Base-by-base conservation (phyloP, 2,888 invertebrate genomes). In the Harpagoxenus sublaevis region DNA sequence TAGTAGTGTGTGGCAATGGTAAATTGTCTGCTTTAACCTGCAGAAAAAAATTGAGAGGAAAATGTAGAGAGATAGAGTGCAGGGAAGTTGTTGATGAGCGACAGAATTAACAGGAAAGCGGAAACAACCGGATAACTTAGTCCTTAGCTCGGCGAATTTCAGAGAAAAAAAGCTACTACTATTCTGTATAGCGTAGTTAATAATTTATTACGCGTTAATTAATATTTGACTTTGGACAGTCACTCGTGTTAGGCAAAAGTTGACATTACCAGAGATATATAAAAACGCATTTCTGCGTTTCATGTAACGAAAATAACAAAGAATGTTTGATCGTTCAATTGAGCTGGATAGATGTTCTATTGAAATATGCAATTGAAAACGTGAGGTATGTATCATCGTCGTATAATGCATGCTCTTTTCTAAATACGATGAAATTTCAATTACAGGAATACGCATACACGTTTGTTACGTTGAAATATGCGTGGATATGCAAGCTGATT, bases 181-280 rank as follows among this genome's bases (percentile, higher is more conserved):
- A 31, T 45, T 42, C 45, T 31, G 28, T 28, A 10, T 5, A 42
- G 28, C 31, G 12, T 6, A 10, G 28, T 42, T 53, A 70, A 51
- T 53, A 63, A 63, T 65, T 77, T 77, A 74, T 74, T 60, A 23
- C 35, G 15, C 10, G 23, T 77, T 77, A 53, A 77, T 77, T 65
- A 77, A 66, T 28, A 39, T 62, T 48, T 62, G 28, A 6, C 23
- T 66, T 39, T 10, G 6, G 12, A 39, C 10, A 39, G 39, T 53
- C 5, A 53, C 3, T 39, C 2, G 18, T 2, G 6, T 62, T 31
- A 62, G 12, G 0, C 5, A 28, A 66, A 77, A 77, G 35, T 31
- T 42, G 31, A 66, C 10, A 10, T 63, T 23, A 35, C 23, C n/a
- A 28, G 12, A 28, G 4, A 63, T 0, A 53, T 28, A 45, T 28